Evolutionary conservation across 2,113 vertebrate genomes (phyloP).

Genomic region (Anhinga rufa): DNA sequence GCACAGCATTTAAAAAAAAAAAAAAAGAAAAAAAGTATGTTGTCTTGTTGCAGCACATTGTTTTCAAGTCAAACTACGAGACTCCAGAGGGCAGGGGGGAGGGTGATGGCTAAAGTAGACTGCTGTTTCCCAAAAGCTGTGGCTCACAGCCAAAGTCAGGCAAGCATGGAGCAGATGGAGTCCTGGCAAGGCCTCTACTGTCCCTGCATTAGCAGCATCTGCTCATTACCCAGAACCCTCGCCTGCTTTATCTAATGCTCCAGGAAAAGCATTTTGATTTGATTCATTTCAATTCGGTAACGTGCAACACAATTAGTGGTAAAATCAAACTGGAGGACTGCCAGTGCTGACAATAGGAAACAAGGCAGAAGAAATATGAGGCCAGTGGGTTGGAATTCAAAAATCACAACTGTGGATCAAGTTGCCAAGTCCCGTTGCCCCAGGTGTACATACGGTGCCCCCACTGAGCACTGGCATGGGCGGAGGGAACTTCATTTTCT

Average conservation of each 20-base stretch:
- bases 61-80: conserved; percentile 39
- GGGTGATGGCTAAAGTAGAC: conserved; percentile 31
- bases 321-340: conserved; percentile 76
- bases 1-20: background rate
- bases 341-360: conserved; percentile 81
- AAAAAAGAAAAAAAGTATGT: background rate
- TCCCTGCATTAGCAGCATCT: conserved; percentile 86
- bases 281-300: conserved; percentile 81
- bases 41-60: conserved; percentile 11
- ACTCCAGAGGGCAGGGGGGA: background rate
- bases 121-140: conserved; percentile 67
- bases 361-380: conserved; percentile 80
- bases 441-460: conserved; percentile 58
- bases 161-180: conserved; percentile 82
- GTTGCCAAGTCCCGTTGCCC: conserved; percentile 68
- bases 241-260: conserved; percentile 81
- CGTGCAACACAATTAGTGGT: conserved; percentile 82
- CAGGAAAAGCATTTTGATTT: conserved; percentile 85
- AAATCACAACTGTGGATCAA: conserved; percentile 77
- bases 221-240: conserved; percentile 84
- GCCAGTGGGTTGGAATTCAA: conserved; percentile 78
- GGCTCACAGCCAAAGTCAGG: conserved; percentile 77
- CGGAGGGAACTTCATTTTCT: background rate
- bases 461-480: conserved; percentile 5
- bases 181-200: conserved; percentile 77